These are phyloP conservation scores for Hestina assimilis DNA, from an alignment of 1,140 invertebrate species.

Conservation along the genomic window DNA sequence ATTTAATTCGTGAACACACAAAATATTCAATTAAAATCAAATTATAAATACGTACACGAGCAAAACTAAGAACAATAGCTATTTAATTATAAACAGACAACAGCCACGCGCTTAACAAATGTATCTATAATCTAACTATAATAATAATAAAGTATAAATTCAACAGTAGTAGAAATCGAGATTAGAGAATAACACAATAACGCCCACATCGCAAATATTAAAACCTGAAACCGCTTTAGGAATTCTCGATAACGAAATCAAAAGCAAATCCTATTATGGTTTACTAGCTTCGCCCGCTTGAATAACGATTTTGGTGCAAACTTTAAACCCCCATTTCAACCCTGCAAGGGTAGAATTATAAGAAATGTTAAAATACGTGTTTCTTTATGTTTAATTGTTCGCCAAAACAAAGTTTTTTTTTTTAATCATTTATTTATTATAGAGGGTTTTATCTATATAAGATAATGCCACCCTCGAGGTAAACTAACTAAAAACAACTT, in stretches of 20 bases:
- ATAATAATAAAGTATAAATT: conserved; percentile 7
- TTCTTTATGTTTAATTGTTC: no score
- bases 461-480: no score
- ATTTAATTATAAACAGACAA: background rate
- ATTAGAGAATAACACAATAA: conserved; percentile 42
- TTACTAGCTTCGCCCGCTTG: background rate
- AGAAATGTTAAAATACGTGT: no score
- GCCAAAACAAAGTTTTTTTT: no score
- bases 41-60: background rate
- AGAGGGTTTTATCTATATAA: no score
- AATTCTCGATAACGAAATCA: background rate
- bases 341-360: no score
- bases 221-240: background rate
- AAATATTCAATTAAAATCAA: no score
- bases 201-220: conserved; percentile 30
- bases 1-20: background rate
- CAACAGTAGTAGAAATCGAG: conserved; percentile 37
- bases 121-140: conserved; percentile 3
- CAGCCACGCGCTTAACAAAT: background rate
- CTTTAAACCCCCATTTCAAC: no score
- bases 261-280: background rate
- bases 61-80: background rate
- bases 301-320: no score
- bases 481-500: no score
- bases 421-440: no score